Evolutionary conservation across 2,888 invertebrate genomes (phyloP).

Genomic region (Lordiphosa fenestrarum): DNA sequence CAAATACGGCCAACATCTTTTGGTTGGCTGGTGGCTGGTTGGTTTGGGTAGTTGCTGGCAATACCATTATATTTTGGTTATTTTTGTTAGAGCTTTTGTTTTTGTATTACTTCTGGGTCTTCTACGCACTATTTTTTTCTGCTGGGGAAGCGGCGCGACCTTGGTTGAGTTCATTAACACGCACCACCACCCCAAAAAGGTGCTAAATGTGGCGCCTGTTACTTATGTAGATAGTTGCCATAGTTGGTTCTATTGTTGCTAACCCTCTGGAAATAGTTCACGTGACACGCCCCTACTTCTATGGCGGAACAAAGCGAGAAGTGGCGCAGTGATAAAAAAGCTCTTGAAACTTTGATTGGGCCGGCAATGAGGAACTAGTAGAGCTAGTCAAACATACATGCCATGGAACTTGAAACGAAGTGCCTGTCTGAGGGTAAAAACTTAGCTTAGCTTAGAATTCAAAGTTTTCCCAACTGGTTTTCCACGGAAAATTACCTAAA

Average conservation of each 20-base stretch:
- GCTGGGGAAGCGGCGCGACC: slow-evolving; percentile 40
- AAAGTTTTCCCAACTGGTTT: too few species aligned
- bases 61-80: slow-evolving; percentile 21
- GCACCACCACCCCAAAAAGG: slow-evolving; percentile 1
- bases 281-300: slow-evolving; percentile 8
- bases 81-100: slow-evolving; percentile 19
- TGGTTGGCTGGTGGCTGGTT: too few species aligned
- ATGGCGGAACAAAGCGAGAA: background rate
- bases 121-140: slow-evolving; percentile 40
- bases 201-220: background rate
- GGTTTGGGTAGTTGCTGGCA: slow-evolving; percentile 5
- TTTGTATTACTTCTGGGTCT: slow-evolving; percentile 15
- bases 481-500: too few species aligned
- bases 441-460: too few species aligned
- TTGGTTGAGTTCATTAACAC: slow-evolving; percentile 72
- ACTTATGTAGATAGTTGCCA: background rate
- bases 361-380: background rate
- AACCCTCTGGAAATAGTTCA: slow-evolving; percentile 10
- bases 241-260: slow-evolving; percentile 10
- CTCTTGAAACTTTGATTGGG: slow-evolving; percentile 8
- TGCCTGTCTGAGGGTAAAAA: too few species aligned
- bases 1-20: slow-evolving; percentile 18
- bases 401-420: too few species aligned
- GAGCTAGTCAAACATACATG: too few species aligned
- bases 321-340: background rate